Evolutionary conservation across 23 tunicate species (phyloP).

Genomic region (Phallusia fumigata): DNA sequence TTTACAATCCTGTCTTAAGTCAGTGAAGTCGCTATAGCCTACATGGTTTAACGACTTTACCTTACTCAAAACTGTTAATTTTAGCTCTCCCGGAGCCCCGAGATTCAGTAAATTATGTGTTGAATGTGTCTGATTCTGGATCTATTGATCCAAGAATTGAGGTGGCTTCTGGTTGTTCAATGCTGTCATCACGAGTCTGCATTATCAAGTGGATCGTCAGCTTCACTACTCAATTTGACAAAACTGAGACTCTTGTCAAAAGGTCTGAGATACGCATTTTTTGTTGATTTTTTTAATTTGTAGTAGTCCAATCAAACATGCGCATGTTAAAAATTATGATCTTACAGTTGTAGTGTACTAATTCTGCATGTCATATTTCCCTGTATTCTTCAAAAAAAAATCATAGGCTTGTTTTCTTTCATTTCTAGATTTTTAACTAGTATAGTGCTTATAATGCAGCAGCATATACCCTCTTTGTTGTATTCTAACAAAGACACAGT

Average conservation of each 20-base stretch:
- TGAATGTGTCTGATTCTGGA: slow-evolving; percentile 74
- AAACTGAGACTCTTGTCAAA: slow-evolving; percentile 11
- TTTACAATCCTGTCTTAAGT: slow-evolving; percentile 41
- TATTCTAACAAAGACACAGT: no score
- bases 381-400: background rate
- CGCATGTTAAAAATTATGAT: slow-evolving; percentile 10
- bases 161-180: slow-evolving; percentile 59
- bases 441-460: background rate
- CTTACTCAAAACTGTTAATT: background rate
- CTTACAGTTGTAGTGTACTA: background rate
- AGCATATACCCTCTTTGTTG: background rate
- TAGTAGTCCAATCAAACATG: background rate
- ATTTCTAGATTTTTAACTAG: background rate
- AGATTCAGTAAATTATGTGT: slow-evolving; percentile 58
- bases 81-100: slow-evolving; percentile 86
- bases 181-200: slow-evolving; percentile 74
- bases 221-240: slow-evolving; percentile 53
- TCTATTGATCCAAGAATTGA: slow-evolving; percentile 62
- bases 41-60: background rate
- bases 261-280: slow-evolving; percentile 15
- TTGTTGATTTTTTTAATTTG: no score
- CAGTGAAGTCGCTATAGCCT: background rate
- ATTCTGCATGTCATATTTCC: background rate
- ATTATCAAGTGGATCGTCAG: slow-evolving; percentile 74
- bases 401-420: background rate